These are phyloP conservation scores for Anguilla obscura DNA, from an alignment of 2,797 vertebrate species.

Conservation along the genomic window DNA sequence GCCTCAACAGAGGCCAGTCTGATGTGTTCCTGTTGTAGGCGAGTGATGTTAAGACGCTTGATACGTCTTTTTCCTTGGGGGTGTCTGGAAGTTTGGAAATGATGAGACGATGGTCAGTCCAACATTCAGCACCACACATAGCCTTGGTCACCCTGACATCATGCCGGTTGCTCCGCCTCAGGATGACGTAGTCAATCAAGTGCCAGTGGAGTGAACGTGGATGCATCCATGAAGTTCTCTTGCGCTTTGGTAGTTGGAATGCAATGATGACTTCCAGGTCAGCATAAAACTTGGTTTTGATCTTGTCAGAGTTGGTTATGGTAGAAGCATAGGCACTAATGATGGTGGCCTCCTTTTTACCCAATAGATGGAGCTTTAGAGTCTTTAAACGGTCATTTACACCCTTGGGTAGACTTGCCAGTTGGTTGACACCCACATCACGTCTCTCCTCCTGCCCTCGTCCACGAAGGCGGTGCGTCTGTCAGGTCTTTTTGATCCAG, in stretches of 20 bases:
- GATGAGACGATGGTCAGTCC: neutral
- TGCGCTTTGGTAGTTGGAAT: neutral
- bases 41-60: neutral
- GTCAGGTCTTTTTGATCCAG: conserved; percentile 20
- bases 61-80: neutral
- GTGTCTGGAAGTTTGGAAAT: neutral
- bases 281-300: no score
- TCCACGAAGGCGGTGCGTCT: conserved; percentile 11
- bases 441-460: no score
- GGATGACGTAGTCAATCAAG: neutral
- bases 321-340: no score
- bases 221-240: neutral
- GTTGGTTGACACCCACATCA: no score
- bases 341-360: no score
- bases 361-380: no score
- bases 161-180: neutral
- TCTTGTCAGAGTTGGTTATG: no score
- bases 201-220: neutral
- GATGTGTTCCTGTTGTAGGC: neutral
- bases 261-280: no score
- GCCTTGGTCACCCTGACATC: neutral
- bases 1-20: neutral
- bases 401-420: no score
- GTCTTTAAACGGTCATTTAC: no score
- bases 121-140: neutral